Percentiles rank a stretch among this genome's conserved stretches.
Evolutionary conservation across 2,888 invertebrate genomes (phyloP).

Genomic region (Papilio gigon): DNA sequence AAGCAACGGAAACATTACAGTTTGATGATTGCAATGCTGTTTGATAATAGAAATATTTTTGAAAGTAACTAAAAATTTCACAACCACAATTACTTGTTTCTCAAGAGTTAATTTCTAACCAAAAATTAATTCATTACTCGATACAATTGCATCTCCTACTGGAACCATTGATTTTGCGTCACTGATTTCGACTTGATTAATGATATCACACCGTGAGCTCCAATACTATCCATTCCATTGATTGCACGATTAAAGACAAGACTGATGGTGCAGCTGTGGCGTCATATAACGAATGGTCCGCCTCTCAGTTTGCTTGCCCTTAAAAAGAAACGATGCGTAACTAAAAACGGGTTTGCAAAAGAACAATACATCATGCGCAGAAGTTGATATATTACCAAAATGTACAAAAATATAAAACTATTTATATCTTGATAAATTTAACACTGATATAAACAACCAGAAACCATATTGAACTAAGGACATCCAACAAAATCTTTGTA

Average conservation of each 20-base stretch:
- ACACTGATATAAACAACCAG: background rate
- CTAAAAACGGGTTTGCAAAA: constrained; percentile 30
- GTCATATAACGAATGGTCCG: constrained; percentile 38
- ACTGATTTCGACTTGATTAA: constrained; percentile 68
- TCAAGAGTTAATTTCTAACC: constrained; percentile 36
- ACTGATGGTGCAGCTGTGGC: constrained; percentile 46
- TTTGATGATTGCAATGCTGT: too few species aligned
- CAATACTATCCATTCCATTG: constrained; percentile 62
- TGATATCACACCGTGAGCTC: constrained; percentile 51
- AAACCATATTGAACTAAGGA: background rate
- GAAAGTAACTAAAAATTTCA: too few species aligned
- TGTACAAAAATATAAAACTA: background rate
- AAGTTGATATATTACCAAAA: constrained; percentile 36
- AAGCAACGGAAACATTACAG: too few species aligned
- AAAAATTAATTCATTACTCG: constrained; percentile 47
- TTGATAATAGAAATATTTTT: too few species aligned
- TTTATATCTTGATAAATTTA: background rate
- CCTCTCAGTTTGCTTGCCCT: constrained; percentile 33
- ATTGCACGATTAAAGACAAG: constrained; percentile 58
- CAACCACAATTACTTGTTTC: background rate
- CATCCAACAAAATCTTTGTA: too few species aligned
- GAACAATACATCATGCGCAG: constrained; percentile 36
- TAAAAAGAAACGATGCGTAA: constrained; percentile 36
- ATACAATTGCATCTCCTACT: constrained; percentile 43
- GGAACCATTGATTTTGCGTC: constrained; percentile 61